Evolutionary conservation across 2,797 vertebrate genomes (phyloP).

Genomic region (Eulemur mongoz): DNA sequence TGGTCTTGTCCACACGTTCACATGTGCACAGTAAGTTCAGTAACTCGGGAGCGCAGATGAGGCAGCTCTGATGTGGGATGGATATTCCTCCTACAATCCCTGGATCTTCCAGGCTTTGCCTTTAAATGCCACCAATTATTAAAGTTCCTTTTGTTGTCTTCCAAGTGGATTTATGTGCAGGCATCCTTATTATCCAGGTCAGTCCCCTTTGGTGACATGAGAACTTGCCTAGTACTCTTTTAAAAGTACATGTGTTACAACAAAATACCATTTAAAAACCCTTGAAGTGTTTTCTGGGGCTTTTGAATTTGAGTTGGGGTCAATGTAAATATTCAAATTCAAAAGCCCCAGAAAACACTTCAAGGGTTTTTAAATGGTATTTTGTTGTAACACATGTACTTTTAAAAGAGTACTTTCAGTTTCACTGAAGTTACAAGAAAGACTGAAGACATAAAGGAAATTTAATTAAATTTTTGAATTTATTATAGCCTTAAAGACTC

Average conservation of each 20-base stretch:
- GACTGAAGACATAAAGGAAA: conserved; percentile 5
- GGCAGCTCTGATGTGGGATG: too few species aligned
- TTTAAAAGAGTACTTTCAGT: conserved; percentile 2
- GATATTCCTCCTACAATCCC: not conserved
- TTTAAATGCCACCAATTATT: not conserved
- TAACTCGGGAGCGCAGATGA: accelerated
- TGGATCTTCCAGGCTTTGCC: not conserved
- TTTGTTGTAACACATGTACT: not conserved
- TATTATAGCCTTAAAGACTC: conserved; percentile 36
- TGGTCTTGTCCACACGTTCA: not conserved
- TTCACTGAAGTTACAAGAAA: conserved; percentile 33
- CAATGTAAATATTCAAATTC: conserved; percentile 42
- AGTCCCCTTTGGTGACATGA: not conserved
- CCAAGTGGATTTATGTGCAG: not conserved
- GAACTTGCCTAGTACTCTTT: too few species aligned
- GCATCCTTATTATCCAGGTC: not conserved
- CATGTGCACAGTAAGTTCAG: not conserved
- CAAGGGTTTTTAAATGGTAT: not conserved
- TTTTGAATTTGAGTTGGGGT: too few species aligned
- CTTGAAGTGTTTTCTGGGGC: too few species aligned
- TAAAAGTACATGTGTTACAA: too few species aligned
- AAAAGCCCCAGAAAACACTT: conserved; percentile 48
- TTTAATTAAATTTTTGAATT: conserved; percentile 48
- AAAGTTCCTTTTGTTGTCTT: not conserved
- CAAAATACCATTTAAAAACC: too few species aligned